Conservation (phyloP, 2,888 invertebrate genomes). For the Margaritifera margaritifera region DNA sequence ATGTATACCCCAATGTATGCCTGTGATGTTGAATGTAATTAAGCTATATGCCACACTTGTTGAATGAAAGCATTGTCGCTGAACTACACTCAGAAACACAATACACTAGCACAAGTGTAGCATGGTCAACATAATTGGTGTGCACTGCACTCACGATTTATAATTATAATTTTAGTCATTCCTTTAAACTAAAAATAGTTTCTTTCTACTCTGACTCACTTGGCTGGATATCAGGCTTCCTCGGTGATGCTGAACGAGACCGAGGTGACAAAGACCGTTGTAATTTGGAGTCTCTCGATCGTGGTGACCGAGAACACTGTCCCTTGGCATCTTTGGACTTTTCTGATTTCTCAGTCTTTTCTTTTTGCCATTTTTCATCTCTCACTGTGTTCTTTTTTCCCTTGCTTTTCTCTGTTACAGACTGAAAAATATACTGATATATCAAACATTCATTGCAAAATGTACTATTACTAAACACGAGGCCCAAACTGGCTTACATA, state of each 20-base stretch:
- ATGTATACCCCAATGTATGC: too few relatives aligned
- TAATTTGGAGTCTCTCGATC: slow-evolving; percentile 20
- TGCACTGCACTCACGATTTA: neutral
- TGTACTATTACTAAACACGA: too few relatives aligned
- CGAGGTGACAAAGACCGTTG: slow-evolving; percentile 25
- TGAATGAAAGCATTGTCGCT: too few relatives aligned
- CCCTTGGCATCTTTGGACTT: slow-evolving; percentile 15
- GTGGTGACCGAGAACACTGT: neutral
- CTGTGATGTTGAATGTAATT: too few relatives aligned
- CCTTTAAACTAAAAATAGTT: too few relatives aligned
- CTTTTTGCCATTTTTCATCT: slow-evolving; percentile 18
- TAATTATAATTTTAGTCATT: too few relatives aligned
- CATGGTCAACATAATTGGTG: neutral
- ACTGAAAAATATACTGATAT: slow-evolving; percentile 18
- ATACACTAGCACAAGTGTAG: too few relatives aligned
- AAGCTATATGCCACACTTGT: too few relatives aligned
- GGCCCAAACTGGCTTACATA: too few relatives aligned
- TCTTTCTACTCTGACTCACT: slow-evolving; percentile 11
- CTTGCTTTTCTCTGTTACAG: slow-evolving; percentile 45
- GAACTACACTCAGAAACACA: too few relatives aligned
- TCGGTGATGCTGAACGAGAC: slow-evolving; percentile 26
- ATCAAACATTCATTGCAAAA: neutral
- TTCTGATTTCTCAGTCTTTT: slow-evolving; percentile 17
- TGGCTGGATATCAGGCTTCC: slow-evolving; percentile 9
- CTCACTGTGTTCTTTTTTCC: slow-evolving; percentile 32